These are phyloP conservation scores for Hirtodrosophila trivittata DNA, from an alignment of 2,888 invertebrate species.

Conservation along the genomic window DNA sequence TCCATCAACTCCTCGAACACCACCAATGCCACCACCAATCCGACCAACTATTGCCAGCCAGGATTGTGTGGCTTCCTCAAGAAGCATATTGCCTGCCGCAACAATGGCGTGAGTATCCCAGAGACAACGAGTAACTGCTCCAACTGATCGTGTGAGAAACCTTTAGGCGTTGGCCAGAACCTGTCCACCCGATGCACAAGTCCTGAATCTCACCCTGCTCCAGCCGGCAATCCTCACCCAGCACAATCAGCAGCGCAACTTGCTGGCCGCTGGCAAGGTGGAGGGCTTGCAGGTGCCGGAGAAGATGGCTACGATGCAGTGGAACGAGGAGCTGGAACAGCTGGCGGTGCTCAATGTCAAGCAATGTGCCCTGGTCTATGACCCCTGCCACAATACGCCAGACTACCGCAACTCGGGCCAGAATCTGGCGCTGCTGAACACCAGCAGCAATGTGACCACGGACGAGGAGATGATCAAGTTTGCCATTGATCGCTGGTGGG, in stretches of 20 bases:
- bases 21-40: not conserved
- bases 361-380: conserved; percentile 45
- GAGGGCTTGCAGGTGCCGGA: conserved; percentile 38
- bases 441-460: conserved; percentile 9
- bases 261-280: conserved; percentile 50
- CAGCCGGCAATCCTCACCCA: conserved; percentile 45
- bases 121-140: no score
- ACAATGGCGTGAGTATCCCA: conserved; percentile 54
- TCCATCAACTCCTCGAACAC: no score
- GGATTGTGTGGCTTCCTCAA: conserved; percentile 43
- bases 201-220: conserved; percentile 44
- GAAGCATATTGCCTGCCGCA: conserved; percentile 61
- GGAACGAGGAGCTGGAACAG: conserved; percentile 51
- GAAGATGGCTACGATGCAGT: conserved; percentile 64
- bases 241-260: conserved; percentile 56
- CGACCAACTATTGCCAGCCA: conserved; percentile 49
- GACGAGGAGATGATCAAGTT: conserved; percentile 41
- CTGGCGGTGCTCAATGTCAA: conserved; percentile 56
- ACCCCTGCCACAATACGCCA: conserved; percentile 59
- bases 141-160: no score
- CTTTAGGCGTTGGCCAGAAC: conserved; percentile 29
- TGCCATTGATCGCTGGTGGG: conserved; percentile 60
- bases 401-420: conserved; percentile 58
- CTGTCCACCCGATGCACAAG: conserved; percentile 27
- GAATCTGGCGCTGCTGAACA: conserved; percentile 45